Percentiles rank a stretch among this genome's conserved stretches.
Conservation (phyloP, 2,797 vertebrate species). For the Heteromormyrus szaboi region DNA sequence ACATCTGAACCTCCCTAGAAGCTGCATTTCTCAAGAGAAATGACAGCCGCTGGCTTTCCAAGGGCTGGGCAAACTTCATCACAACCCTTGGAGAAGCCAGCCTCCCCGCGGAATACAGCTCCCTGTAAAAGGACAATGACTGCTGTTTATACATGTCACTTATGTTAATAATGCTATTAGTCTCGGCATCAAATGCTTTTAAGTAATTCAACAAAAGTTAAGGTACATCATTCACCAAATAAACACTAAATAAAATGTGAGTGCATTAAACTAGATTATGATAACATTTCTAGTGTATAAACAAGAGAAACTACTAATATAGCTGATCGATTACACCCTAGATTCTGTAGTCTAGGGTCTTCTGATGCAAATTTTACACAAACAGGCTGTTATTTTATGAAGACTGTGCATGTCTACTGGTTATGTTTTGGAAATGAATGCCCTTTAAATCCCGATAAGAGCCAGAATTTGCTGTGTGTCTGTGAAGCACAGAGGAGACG, state of each 20-base stretch:
- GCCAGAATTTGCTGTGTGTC: background rate
- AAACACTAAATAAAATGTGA: background rate
- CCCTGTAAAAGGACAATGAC: constrained; percentile 59
- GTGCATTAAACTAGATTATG: background rate
- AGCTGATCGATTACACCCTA: background rate
- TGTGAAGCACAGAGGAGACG: background rate
- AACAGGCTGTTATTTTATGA: background rate
- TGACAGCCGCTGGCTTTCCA: constrained; percentile 92
- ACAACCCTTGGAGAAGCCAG: constrained; percentile 79
- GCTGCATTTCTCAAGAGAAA: constrained; percentile 86
- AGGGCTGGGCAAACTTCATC: constrained; percentile 89
- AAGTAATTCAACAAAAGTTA: background rate
- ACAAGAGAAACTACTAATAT: background rate
- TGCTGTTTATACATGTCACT: background rate
- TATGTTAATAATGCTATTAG: background rate
- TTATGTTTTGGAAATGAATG: background rate
- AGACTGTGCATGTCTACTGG: background rate
- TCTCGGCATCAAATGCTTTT: background rate
- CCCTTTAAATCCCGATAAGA: background rate
- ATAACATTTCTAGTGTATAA: background rate
- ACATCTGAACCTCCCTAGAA: constrained; percentile 93
- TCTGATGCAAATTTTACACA: background rate
- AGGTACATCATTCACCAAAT: background rate
- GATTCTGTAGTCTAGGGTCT: background rate
- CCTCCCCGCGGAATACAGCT: constrained; percentile 94